Percentiles rank a stretch among this genome's conserved stretches.
These are phyloP conservation scores for Pachyseris speciosa DNA, from an alignment of 64 coral and sea anemone species.

Conservation along the genomic window DNA sequence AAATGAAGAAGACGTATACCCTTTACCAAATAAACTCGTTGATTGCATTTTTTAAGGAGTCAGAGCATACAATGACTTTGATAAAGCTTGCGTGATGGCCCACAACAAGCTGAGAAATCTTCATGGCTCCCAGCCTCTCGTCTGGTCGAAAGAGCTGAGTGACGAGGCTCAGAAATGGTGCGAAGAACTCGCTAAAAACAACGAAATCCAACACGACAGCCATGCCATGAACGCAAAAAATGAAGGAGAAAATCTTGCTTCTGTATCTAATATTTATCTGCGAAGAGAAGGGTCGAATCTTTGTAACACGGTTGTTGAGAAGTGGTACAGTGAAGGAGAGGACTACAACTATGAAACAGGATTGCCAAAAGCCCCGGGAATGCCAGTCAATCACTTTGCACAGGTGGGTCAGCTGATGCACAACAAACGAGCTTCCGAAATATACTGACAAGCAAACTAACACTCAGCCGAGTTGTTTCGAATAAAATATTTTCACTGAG, in stretches of 20 bases:
- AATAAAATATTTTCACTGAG: no score
- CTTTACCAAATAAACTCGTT: background rate
- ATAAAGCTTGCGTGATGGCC: background rate
- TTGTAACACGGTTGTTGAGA: constrained; percentile 6
- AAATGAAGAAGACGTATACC: no score
- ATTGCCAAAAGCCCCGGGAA: constrained; percentile 16
- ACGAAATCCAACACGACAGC: constrained; percentile 39
- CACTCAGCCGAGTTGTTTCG: no score
- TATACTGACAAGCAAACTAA: no score
- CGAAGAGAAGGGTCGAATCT: background rate
- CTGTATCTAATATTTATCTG: background rate
- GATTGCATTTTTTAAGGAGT: background rate
- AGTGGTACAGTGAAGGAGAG: constrained; percentile 28
- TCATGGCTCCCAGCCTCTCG: background rate
- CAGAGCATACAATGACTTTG: constrained; percentile 18
- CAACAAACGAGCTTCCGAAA: background rate
- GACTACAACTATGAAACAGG: constrained; percentile 43
- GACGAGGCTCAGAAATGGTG: constrained; percentile 26
- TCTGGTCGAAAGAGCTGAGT: constrained; percentile 35
- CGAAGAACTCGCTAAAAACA: constrained; percentile 43
- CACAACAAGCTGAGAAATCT: constrained; percentile 37
- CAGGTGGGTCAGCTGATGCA: no score
- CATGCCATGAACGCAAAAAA: constrained; percentile 1
- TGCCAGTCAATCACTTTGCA: constrained; percentile 51
- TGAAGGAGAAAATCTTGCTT: constrained; percentile 41